Conservation (phyloP, 2,888 invertebrate genomes). For the Cabera pusaria region DNA sequence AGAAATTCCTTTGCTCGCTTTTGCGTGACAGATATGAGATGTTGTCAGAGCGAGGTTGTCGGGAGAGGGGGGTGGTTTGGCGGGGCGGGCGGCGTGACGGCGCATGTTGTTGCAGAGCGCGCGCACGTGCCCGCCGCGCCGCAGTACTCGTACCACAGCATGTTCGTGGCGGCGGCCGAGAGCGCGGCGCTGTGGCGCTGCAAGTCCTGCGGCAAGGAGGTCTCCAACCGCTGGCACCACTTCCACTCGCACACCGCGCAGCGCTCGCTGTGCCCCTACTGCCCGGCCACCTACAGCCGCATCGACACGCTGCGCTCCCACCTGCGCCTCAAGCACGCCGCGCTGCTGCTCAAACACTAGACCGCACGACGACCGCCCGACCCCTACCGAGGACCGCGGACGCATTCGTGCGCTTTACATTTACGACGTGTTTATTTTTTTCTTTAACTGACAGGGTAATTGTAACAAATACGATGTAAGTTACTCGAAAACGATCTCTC, state of each 20-base stretch:
- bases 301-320: constrained; percentile 93
- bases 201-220: constrained; percentile 92
- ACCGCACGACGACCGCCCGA: constrained; percentile 34
- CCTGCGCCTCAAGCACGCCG: constrained; percentile 89
- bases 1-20: no score
- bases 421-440: constrained; percentile 51
- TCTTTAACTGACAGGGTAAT: constrained; percentile 78
- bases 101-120: constrained; percentile 23
- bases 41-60: no score
- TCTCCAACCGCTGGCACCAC: constrained; percentile 94
- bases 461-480: constrained; percentile 30
- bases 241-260: constrained; percentile 92
- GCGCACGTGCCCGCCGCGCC: constrained; percentile 38
- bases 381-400: constrained; percentile 44
- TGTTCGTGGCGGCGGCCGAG: constrained; percentile 89
- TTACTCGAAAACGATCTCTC: constrained; percentile 16
- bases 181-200: constrained; percentile 91
- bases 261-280: constrained; percentile 91
- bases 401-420: constrained; percentile 70
- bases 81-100: neutral
- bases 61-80: no score
- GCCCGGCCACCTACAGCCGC: constrained; percentile 93
- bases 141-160: constrained; percentile 90
- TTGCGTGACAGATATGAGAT: no score
- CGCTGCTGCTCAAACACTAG: constrained; percentile 74